These are phyloP conservation scores for Lepidocyrtoides sp. DNA, from an alignment of 2,888 invertebrate species.

Conservation along the genomic window DNA sequence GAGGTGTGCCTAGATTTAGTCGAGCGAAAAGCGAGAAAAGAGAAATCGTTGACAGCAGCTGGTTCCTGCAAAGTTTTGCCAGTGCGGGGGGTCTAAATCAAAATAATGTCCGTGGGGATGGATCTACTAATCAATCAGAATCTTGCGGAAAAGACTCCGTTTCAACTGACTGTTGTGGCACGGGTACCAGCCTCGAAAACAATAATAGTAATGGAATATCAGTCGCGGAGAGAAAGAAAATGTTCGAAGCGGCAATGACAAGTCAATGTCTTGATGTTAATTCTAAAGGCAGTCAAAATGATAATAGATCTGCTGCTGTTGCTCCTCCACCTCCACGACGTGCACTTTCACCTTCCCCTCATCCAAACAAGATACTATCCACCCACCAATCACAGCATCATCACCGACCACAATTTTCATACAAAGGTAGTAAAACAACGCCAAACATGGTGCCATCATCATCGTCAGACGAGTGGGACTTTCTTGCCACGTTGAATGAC, in stretches of 20 bases:
- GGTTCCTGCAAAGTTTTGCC: slow-evolving; percentile 83
- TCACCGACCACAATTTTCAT: slow-evolving; percentile 61
- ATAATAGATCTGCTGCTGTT: background rate
- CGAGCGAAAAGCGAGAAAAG: slow-evolving; percentile 83
- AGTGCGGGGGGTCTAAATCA: slow-evolving; percentile 75
- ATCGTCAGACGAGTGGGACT: slow-evolving; percentile 84
- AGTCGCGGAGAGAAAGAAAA: slow-evolving; percentile 69
- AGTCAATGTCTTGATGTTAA: slow-evolving; percentile 3
- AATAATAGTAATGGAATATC: slow-evolving; percentile 54
- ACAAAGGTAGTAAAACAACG: slow-evolving; percentile 78
- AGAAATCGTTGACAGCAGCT: slow-evolving; percentile 81
- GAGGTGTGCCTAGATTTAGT: slow-evolving; percentile 69
- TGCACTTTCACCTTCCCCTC: slow-evolving; percentile 16
- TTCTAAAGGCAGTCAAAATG: slow-evolving; percentile 36
- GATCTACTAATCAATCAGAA: slow-evolving; percentile 70
- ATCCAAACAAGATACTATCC: background rate
- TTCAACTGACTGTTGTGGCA: background rate
- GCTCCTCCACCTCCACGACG: slow-evolving; percentile 34
- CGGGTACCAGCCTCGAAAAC: background rate
- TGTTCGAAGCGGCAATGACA: slow-evolving; percentile 55
- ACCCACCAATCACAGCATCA: slow-evolving; percentile 7
- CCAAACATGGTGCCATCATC: slow-evolving; percentile 49
- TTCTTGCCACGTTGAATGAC: slow-evolving; percentile 83
- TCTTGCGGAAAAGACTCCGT: background rate
- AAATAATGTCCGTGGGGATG: slow-evolving; percentile 70